Evolutionary conservation across 2,797 vertebrate genomes (phyloP).

Genomic region (Antrozous pallidus): DNA sequence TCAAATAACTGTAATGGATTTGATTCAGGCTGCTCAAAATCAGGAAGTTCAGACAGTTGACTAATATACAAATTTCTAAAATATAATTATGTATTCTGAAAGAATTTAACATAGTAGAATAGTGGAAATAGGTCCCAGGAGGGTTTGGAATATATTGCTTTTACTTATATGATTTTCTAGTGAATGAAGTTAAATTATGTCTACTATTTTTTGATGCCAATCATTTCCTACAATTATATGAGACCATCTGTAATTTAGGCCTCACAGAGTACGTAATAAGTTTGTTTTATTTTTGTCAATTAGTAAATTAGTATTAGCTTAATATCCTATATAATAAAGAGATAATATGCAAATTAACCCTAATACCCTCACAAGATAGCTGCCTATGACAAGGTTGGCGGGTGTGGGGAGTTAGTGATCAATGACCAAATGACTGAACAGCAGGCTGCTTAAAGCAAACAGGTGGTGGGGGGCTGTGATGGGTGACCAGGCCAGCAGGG

Average conservation of each 20-base stretch:
- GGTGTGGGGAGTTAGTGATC: too few relatives aligned
- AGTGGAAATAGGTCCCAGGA: neutral
- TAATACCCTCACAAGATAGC: too few relatives aligned
- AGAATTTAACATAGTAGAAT: neutral
- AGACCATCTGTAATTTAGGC: neutral
- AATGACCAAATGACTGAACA: too few relatives aligned
- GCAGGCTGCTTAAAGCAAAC: too few relatives aligned
- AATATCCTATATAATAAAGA: neutral
- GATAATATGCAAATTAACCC: too few relatives aligned
- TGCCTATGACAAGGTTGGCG: too few relatives aligned
- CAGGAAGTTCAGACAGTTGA: neutral
- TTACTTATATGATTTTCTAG: constrained; percentile 43
- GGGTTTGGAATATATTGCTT: neutral
- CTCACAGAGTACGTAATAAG: neutral
- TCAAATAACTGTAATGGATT: constrained; percentile 31
- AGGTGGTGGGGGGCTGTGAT: too few relatives aligned
- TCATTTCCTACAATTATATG: neutral
- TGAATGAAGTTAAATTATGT: neutral
- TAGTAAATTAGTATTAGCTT: neutral
- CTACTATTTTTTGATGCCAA: constrained; percentile 8
- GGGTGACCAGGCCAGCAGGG: too few relatives aligned
- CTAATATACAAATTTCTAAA: constrained; percentile 44
- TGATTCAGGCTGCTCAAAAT: constrained; percentile 11
- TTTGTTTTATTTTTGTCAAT: neutral
- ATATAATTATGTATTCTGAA: constrained; percentile 16